Conservation (phyloP, 2,113 vertebrate species). For the Pterophyllum scalare region DNA sequence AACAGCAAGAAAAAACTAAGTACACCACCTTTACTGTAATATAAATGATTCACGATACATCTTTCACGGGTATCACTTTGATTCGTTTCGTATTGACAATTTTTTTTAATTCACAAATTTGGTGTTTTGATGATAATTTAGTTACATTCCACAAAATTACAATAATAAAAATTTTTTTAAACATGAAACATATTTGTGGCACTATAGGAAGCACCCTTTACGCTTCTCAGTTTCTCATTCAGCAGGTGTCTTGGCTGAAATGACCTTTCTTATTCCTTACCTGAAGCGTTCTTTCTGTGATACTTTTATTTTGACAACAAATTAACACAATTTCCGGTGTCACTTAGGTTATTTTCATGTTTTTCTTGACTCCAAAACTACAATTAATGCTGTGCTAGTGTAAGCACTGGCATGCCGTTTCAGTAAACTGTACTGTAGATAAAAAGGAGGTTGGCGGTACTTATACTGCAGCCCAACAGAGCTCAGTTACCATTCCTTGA, state of each 20-base stretch:
- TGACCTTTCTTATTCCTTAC: too few species aligned
- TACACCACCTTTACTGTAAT: not conserved
- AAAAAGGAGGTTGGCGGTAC: slow-evolving; percentile 13
- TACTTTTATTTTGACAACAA: slow-evolving; percentile 55
- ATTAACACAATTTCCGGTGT: not conserved
- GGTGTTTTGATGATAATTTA: not conserved
- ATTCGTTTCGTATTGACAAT: not conserved
- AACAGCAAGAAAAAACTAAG: too few species aligned
- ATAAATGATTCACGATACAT: not conserved
- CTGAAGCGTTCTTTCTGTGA: not conserved
- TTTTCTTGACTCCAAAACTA: slow-evolving; percentile 17
- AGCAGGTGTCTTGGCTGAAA: not conserved
- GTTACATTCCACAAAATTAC: not conserved
- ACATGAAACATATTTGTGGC: not conserved
- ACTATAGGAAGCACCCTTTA: not conserved
- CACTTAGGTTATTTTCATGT: not conserved
- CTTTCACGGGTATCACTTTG: not conserved
- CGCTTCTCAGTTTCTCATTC: not conserved
- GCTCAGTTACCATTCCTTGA: not conserved
- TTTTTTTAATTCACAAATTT: not conserved
- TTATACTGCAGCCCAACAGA: not conserved
- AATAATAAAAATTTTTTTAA: not conserved
- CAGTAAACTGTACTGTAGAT: not conserved
- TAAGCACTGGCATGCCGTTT: slow-evolving; percentile 40
- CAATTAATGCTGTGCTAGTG: slow-evolving; percentile 1